These are phyloP conservation scores for Eupeodes latifasciatus DNA, from an alignment of 2,888 invertebrate genomes.

Conservation along the genomic window DNA sequence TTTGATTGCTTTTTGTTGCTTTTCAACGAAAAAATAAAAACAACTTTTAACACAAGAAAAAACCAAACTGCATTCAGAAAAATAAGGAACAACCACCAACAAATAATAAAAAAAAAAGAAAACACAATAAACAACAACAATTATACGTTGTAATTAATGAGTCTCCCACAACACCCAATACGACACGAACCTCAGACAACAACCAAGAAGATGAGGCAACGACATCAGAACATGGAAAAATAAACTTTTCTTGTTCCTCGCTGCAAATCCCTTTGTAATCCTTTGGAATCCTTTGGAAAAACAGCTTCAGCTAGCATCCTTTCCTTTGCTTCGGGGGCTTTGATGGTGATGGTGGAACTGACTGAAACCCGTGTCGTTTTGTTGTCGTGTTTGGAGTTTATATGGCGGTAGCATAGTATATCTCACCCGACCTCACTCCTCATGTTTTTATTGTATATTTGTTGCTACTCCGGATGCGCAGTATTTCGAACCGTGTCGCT, in stretches of 20 bases:
- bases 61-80: slow-evolving; percentile 14
- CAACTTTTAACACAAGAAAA: not conserved
- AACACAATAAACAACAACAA: slow-evolving; percentile 43
- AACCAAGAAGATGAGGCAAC: slow-evolving; percentile 47
- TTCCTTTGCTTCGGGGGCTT: not conserved
- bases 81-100: not conserved
- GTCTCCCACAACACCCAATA: slow-evolving; percentile 55
- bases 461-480: too few species aligned
- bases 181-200: slow-evolving; percentile 55
- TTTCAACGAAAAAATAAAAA: too few species aligned
- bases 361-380: slow-evolving; percentile 25
- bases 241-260: slow-evolving; percentile 60
- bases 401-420: not conserved
- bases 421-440: too few species aligned
- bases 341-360: not conserved
- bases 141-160: slow-evolving; percentile 68
- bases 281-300: slow-evolving; percentile 59
- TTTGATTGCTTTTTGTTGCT: not conserved
- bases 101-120: slow-evolving; percentile 15
- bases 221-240: slow-evolving; percentile 31
- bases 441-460: too few species aligned
- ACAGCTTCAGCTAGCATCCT: slow-evolving; percentile 49
- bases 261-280: slow-evolving; percentile 66
- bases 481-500: slow-evolving; percentile 48
- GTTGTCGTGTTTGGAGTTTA: not conserved